Conservation (phyloP, 2,113 vertebrate genomes). For the Nycticebus coucang region DNA sequence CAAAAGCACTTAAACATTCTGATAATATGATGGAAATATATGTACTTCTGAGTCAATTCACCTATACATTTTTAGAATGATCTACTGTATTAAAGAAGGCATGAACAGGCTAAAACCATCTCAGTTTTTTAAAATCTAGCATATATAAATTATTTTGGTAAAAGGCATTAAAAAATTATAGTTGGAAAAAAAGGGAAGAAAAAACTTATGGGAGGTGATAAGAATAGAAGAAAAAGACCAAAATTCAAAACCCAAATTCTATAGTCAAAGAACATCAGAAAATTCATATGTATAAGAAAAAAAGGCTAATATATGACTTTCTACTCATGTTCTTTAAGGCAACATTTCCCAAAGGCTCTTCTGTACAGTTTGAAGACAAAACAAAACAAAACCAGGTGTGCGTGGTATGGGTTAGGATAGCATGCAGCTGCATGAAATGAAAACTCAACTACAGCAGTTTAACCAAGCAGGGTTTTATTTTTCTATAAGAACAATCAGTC, state of each 20-base stretch:
- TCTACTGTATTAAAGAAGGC: not conserved
- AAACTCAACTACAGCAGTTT: not conserved
- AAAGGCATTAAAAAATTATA: not conserved
- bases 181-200: not conserved
- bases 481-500: not conserved
- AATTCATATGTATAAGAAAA: not conserved
- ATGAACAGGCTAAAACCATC: not conserved
- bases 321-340: not conserved
- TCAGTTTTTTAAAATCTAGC: not conserved
- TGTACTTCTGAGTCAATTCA: not conserved
- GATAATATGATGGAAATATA: not conserved
- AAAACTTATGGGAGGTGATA: not conserved
- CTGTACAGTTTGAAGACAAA: not conserved
- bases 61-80: not conserved
- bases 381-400: not conserved
- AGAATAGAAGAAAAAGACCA: not conserved
- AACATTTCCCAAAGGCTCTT: not conserved
- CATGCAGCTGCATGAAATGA: not conserved
- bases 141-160: not conserved
- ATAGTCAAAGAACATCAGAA: constrained; percentile 18
- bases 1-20: constrained; percentile 16
- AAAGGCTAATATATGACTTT: not conserved
- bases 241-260: constrained; percentile 10
- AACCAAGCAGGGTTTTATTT: not conserved
- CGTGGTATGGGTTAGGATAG: not conserved